Percentiles rank a stretch among this genome's conserved stretches.
phyloP scores from a whole-genome alignment of 2,888 invertebrate genomes.

The Ophion ventricosus region DNA sequence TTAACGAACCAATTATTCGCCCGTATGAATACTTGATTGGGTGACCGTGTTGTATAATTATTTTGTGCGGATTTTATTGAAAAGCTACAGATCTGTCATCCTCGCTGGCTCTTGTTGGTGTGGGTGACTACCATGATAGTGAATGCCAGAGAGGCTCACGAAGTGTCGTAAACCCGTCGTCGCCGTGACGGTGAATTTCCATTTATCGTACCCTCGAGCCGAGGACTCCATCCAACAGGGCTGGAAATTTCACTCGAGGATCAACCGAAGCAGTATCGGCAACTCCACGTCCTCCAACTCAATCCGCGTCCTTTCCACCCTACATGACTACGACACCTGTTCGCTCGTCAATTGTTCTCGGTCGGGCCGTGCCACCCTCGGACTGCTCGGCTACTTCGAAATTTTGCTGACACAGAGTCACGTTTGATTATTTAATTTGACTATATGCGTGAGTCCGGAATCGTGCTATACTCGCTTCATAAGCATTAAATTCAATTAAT shows the following conservation, averaged over 20 bases:
- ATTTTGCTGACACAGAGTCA: background rate
- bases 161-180: constrained; percentile 35
- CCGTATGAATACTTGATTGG: too few relatives aligned
- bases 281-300: constrained; percentile 41
- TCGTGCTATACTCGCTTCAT: background rate
- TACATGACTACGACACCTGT: constrained; percentile 59
- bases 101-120: background rate
- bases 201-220: constrained; percentile 55
- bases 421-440: too few relatives aligned
- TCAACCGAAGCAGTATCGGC: constrained; percentile 20
- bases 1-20: too few relatives aligned
- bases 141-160: constrained; percentile 15
- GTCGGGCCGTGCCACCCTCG: constrained; percentile 46
- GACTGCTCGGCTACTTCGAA: constrained; percentile 38
- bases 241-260: constrained; percentile 48
- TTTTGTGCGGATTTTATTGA: too few relatives aligned
- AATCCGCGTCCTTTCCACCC: constrained; percentile 19
- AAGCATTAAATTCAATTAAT: background rate
- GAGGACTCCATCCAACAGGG: constrained; percentile 19
- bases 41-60: background rate
- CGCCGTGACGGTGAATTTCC: constrained; percentile 54
- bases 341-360: constrained; percentile 63
- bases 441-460: background rate
- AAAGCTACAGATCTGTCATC: too few relatives aligned
- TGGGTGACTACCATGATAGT: background rate